Base-by-base conservation (phyloP, 2,797 vertebrate genomes). In the Amblyopsis hoosieri region DNA sequence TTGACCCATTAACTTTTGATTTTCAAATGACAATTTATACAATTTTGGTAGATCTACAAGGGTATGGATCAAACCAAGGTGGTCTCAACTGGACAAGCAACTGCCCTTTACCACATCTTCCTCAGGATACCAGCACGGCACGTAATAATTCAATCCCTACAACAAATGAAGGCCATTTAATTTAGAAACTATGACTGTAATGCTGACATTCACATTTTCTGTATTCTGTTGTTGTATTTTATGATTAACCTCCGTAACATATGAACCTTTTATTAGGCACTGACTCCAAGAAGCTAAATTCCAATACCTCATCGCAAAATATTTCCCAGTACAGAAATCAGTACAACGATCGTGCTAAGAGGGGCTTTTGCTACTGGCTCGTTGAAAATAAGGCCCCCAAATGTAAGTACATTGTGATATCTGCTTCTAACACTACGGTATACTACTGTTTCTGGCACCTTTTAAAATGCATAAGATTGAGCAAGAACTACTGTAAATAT, bases 311-410 rank as follows among this genome's bases (percentile, higher is more conserved):
- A 12, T 69, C 60, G 62, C 76, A 79, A 51, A 82, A 81, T 54
- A 75, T 76, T 72, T 73, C 66, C 3, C 78, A 77, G 69, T 82
- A 89, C 71, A 85, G 76, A 55, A 91, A 87, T 57, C 59, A 78
- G 49, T 90, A 85, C 65, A 85, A 86, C 19, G 80, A 87, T n/a
- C 71, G 66, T 1, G 86, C 88, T 31, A 83, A 72, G 53, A 84
- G 60, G 45, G 79, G 76, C 51, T 87, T 90, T 75, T 75, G 81
- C 56, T 89, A 89, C 71, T 91, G 88, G 87, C 69, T 83, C 0
- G 4, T 71, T 46, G 88, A 91, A 56, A 87, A 84, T 51, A 87
- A 72, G 57, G 12, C 51, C 61, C 60, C 82, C 48, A 48, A 51
- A 29, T 82, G 88, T 89, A 66, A 77, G 74, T 73, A 56, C 5